phyloP scores from a whole-genome alignment of 2,888 invertebrate species.

The Sarcophaga carnaria region DNA sequence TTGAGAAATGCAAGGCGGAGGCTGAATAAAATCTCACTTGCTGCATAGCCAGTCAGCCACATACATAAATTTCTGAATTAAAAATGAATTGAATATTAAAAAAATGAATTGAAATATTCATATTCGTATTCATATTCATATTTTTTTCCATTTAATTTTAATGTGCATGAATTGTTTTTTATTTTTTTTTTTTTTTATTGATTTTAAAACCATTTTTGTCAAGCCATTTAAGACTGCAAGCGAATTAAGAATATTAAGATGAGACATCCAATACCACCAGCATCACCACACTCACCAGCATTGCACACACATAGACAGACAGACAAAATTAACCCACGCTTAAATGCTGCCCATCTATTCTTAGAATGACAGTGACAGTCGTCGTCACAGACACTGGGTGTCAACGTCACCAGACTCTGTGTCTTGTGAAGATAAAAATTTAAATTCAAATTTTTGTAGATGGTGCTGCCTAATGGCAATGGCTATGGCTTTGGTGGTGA shows the following conservation, averaged over 20 bases:
- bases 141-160: not conserved
- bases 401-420: not conserved
- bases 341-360: constrained; percentile 14
- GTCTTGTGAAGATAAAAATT: not conserved
- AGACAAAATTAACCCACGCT: constrained; percentile 52
- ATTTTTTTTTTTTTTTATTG: constrained; percentile 17
- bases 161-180: not conserved
- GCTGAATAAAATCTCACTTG: not conserved
- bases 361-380: constrained; percentile 25
- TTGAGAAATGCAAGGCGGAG: constrained; percentile 22
- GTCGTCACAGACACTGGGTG: not conserved
- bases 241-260: constrained; percentile 3
- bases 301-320: not conserved
- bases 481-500: not conserved
- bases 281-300: not conserved
- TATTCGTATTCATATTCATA: not conserved
- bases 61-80: constrained; percentile 48
- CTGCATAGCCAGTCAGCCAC: not conserved
- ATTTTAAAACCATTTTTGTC: constrained; percentile 32
- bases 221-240: constrained; percentile 22
- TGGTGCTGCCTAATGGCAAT: not conserved
- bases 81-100: constrained; percentile 2
- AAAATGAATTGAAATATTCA: not conserved
- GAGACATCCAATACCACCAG: constrained; percentile 7
- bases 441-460: not conserved